Conservation (phyloP, 2,888 invertebrate genomes). For the Lepidocyrtoides sp. region DNA sequence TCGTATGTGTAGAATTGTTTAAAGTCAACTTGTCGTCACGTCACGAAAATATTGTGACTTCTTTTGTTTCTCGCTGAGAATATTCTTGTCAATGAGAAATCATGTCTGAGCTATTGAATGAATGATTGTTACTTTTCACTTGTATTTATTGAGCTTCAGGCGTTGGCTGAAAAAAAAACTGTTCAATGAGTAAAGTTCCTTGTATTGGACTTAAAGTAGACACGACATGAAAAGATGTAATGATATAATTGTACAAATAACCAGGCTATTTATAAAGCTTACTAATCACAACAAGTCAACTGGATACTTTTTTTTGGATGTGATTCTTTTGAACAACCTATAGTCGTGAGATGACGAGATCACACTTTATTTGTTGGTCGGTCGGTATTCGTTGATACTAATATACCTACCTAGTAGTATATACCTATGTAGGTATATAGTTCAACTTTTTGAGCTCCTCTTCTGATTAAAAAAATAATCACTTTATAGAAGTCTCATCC, state of each 20-base stretch:
- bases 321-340: constrained; percentile 27
- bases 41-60: constrained; percentile 45
- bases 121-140: not conserved
- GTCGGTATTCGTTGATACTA: not conserved
- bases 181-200: not conserved
- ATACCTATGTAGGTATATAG: not conserved
- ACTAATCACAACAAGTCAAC: constrained; percentile 64
- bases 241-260: constrained; percentile 30
- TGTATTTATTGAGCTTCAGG: constrained; percentile 19
- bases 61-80: constrained; percentile 31
- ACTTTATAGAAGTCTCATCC: constrained; percentile 53
- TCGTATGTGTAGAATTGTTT: not conserved
- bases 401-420: not conserved
- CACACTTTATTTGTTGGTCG: not conserved
- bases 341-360: constrained; percentile 60
- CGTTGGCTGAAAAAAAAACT: not conserved
- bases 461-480: constrained; percentile 74
- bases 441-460: not conserved
- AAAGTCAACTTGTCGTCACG: not conserved
- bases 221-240: constrained; percentile 13
- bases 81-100: constrained; percentile 23
- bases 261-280: constrained; percentile 36
- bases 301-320: constrained; percentile 61
- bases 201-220: not conserved
- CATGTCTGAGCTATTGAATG: not conserved